Evolutionary conservation across 2,113 vertebrate species (phyloP), one percentile per base, ranked within the genome.

Genomic region (Cercopithecus mona): DNA sequence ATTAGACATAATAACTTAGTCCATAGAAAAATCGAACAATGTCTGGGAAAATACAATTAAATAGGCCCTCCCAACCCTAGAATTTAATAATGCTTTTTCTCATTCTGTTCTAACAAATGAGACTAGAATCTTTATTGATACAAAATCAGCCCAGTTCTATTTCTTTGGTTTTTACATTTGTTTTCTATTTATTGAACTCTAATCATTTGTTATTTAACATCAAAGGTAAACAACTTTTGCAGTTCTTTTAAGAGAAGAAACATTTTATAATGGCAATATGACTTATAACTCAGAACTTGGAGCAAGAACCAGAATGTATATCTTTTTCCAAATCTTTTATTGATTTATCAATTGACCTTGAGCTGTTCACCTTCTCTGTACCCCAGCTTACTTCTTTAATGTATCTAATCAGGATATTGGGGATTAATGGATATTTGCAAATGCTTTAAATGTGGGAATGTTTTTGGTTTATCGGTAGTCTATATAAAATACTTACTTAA

Each of bases 311-410:
- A 78, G 11, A 83, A 88, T 78, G 40, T 50, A 35, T 50, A 48
- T 86, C 90, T 78, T 73, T 94, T 95, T 95, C 35, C 59, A 97
- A 32, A 50, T 97, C 40, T 97, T 23, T 95, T 85, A 82, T 1
- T 94, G 93, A 95, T 82, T 95, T 84, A 80, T 96, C 64, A 13
- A 12, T 92, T 86, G 86, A 61, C 66, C 84, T 43, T 3, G 10
- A 96, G 23, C 97, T 90, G 35, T 86, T 95, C 32, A 45, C 40
- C 68, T 86, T 86, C 55, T 38, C 48, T 89, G 32, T 97, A 61
- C 90, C 86, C 94, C 92, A 95, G 90, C 97, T 97, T 97, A 88
- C 73, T 70, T 86, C 20, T 68, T 18, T 96, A 78, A 23, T 95
- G 27, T 93, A 23, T 92, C 48, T 72, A 73, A 88, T 14, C 0